Conservation (phyloP, 2,888 invertebrate species). For the Apomyelois bistriatella region DNA sequence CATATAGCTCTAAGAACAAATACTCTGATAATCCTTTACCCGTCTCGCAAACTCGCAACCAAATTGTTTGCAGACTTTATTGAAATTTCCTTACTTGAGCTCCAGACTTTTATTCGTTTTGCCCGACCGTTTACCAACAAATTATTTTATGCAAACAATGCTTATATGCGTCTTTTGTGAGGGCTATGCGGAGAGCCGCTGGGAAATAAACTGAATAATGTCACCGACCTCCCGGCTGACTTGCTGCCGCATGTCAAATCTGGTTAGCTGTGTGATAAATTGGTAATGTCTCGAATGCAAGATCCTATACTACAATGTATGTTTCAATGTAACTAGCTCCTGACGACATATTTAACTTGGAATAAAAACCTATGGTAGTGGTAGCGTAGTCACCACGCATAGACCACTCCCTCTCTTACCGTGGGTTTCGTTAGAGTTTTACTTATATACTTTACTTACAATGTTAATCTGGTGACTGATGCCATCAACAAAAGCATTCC, state of each 20-base stretch:
- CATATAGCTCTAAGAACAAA: too few relatives aligned
- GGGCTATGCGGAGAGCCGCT: not conserved
- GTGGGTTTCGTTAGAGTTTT: too few relatives aligned
- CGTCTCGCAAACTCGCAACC: not conserved
- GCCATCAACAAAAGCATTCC: too few relatives aligned
- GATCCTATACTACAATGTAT: too few relatives aligned
- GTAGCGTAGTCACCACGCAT: too few relatives aligned
- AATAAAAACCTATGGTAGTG: too few relatives aligned
- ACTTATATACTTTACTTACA: too few relatives aligned
- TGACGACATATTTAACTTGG: too few relatives aligned
- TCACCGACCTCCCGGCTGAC: not conserved
- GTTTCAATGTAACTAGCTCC: too few relatives aligned
- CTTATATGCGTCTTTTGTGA: not conserved
- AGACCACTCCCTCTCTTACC: too few relatives aligned
- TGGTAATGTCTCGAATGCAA: not conserved
- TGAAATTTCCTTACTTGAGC: not conserved
- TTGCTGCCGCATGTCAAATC: conserved; percentile 25
- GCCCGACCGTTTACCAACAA: not conserved
- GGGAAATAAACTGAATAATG: conserved; percentile 1
- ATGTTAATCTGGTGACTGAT: too few relatives aligned
- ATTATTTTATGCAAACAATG: conserved; percentile 1
- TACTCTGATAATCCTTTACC: too few relatives aligned
- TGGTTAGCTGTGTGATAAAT: not conserved
- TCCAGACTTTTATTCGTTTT: not conserved
- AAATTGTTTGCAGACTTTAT: not conserved